Evolutionary conservation across 2,888 invertebrate genomes (phyloP).

Genomic region (Deilephila porcellus): DNA sequence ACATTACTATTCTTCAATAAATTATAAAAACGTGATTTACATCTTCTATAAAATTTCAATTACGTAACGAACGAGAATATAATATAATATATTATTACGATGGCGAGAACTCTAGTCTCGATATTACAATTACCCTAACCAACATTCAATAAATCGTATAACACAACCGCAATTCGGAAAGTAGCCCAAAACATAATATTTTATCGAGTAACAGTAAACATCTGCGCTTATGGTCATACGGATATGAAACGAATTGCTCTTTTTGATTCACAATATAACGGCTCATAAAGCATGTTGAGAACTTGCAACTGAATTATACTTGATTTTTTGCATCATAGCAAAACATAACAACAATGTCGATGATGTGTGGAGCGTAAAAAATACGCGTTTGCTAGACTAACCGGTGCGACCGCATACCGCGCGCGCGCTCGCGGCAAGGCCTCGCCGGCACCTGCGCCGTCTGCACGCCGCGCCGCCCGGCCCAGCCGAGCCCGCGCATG

Average conservation of each 20-base stretch:
- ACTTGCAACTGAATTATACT: slow-evolving; percentile 56
- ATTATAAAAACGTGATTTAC: slow-evolving; percentile 22
- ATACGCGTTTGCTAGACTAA: slow-evolving; percentile 81
- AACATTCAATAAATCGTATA: neutral
- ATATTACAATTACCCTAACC: neutral
- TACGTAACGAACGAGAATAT: slow-evolving; percentile 35
- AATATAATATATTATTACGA: slow-evolving; percentile 32
- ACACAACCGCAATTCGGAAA: neutral
- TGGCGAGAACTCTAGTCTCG: slow-evolving; percentile 5
- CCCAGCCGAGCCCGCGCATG: neutral
- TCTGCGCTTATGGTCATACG: slow-evolving; percentile 37
- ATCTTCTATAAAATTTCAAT: slow-evolving; percentile 11
- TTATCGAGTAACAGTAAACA: slow-evolving; percentile 45
- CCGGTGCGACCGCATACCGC: slow-evolving; percentile 83
- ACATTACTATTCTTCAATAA: slow-evolving; percentile 22
- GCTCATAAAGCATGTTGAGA: slow-evolving; percentile 50
- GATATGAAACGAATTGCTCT: slow-evolving; percentile 47
- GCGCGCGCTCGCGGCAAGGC: slow-evolving; percentile 80
- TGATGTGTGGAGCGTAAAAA: slow-evolving; percentile 82
- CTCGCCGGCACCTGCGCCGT: slow-evolving; percentile 54
- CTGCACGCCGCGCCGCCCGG: neutral
- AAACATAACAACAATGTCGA: slow-evolving; percentile 82
- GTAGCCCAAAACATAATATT: slow-evolving; percentile 28
- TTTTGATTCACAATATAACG: slow-evolving; percentile 47
- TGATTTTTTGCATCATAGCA: slow-evolving; percentile 78